Evolutionary conservation across 2,797 vertebrate species (phyloP), one percentile per base, ranked within the genome.

Genomic region (Cirrhinus mrigala): DNA sequence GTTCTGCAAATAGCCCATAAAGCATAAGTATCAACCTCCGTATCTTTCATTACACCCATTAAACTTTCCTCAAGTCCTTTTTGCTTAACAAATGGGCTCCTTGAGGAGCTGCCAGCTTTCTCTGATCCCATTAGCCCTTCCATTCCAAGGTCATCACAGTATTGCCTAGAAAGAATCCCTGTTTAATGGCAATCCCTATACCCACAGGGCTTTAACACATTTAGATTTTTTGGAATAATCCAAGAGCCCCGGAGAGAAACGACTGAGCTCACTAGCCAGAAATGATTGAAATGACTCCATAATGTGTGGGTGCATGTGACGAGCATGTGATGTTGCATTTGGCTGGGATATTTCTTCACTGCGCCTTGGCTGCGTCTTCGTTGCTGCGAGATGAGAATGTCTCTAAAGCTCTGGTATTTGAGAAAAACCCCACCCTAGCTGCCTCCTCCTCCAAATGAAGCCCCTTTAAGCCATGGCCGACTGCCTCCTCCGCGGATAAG

Each of bases 401-500:
- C 27, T 81, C 66, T 84, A 85, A 81, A 83, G 80, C 85, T 82
- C 20, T 73, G 74, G 74, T 50, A 73, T 82, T 80, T 88, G 81
- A 89, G 66, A 79, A 86, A 86, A 88, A 64, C 40, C 54, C 80
- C 79, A 68, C 69, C 79, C 84, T 82, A 81, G 83, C 86, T 87
- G 54, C 82, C 85, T 70, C 75, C 81, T 82, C 40, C 48, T 70
- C 56, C 81, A 83, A 81, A 81, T 20, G 46, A 90, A 90, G 86
- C 86, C 80, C 73, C 82, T 86, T 87, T 91, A 88, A 89, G 84
- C 81, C 56, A 6, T 69, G 66, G 78, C 74, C 9, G 46, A 80
- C 79, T 88, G 85, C 66, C 85, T 82, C 44, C 79, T 89, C 56
- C 81, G 79, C 20, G 33, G 85, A 85, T 79, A 68, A 74, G 73